Evolutionary conservation across 2,113 vertebrate genomes (phyloP).

Genomic region (Carlito syrichta): DNA sequence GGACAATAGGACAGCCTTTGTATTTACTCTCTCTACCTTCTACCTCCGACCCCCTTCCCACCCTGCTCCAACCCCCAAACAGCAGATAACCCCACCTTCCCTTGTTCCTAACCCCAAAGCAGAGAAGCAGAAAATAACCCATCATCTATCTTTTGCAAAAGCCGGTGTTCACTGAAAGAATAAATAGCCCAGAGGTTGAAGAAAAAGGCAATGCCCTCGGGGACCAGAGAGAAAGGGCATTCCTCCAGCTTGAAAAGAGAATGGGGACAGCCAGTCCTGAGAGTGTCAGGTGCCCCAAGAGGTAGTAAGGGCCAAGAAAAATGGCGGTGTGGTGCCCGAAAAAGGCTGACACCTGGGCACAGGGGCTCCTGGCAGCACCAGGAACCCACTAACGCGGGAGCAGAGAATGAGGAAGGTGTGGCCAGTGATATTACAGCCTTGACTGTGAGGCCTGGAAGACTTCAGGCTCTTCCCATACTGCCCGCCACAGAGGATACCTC

Average conservation of each 20-base stretch:
- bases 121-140: neutral
- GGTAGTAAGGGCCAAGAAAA: neutral
- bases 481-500: neutral
- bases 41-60: neutral
- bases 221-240: neutral
- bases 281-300: neutral
- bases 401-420: neutral
- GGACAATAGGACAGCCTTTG: neutral
- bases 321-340: rapidly evolving
- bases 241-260: neutral
- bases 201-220: neutral
- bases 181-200: neutral
- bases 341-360: neutral
- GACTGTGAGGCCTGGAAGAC: neutral
- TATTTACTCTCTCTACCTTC: neutral
- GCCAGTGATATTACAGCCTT: neutral
- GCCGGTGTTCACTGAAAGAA: neutral
- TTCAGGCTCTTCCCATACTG: neutral
- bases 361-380: neutral
- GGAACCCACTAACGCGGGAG: neutral
- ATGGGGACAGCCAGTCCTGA: neutral
- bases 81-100: neutral
- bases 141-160: neutral
- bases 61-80: neutral
- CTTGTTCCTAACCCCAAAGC: neutral